These are phyloP conservation scores for Psephotus haematonotus DNA, from an alignment of 2,113 vertebrate species.

Conservation along the genomic window DNA sequence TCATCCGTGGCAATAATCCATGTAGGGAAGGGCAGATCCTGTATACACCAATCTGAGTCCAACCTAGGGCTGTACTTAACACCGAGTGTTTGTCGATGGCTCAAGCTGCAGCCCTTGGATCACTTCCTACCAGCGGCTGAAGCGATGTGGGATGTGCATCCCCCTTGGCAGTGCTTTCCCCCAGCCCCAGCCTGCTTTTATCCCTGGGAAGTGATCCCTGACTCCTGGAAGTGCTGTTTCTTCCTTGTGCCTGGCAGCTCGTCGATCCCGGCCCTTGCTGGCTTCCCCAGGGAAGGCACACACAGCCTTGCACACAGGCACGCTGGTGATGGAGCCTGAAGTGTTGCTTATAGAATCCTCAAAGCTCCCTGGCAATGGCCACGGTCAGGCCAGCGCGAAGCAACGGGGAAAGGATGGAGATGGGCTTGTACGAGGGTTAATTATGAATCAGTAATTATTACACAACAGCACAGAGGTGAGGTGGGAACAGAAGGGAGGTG, in stretches of 20 bases:
- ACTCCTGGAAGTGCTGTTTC: constrained; percentile 33
- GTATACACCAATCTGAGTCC: not conserved
- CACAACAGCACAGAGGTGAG: not conserved
- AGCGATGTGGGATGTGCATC: not conserved
- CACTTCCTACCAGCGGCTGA: rapidly evolving
- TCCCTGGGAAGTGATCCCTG: constrained; percentile 47
- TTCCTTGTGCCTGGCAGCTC: constrained; percentile 36
- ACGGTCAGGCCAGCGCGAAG: not conserved
- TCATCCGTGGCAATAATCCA: rapidly evolving
- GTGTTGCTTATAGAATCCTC: not conserved
- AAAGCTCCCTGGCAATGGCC: not conserved
- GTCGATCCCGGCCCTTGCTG: not conserved
- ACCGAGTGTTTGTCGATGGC: not conserved
- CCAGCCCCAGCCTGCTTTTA: not conserved
- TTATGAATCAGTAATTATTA: not conserved
- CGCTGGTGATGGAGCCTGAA: not conserved
- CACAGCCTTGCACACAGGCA: not conserved
- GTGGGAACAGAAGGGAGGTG: not conserved
- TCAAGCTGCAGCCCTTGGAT: not conserved
- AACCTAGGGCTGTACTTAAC: not conserved
- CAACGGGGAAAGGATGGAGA: rapidly evolving
- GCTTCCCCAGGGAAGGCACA: not conserved
- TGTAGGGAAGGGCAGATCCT: not conserved
- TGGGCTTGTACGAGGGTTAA: not conserved
- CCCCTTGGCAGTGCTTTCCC: not conserved